These are phyloP conservation scores for Eupithecia vulgata DNA, from an alignment of 2,888 invertebrate species.

Conservation along the genomic window DNA sequence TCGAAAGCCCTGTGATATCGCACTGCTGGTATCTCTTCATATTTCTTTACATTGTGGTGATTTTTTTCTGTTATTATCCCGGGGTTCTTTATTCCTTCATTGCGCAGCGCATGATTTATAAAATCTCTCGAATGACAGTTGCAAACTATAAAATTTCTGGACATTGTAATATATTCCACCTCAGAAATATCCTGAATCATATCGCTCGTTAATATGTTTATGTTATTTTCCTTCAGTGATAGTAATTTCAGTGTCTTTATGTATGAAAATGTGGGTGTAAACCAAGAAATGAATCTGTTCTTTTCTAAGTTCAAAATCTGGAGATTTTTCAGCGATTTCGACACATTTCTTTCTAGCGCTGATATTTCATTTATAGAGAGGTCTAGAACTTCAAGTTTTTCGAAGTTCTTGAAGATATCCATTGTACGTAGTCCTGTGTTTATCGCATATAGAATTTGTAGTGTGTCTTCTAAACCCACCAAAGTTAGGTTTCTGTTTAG, in stretches of 20 bases:
- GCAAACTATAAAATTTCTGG: constrained; percentile 85
- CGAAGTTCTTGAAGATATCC: constrained; percentile 64
- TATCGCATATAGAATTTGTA: constrained; percentile 76
- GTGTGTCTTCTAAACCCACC: constrained; percentile 66
- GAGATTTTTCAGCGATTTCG: constrained; percentile 65
- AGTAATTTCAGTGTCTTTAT: constrained; percentile 73
- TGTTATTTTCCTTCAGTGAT: constrained; percentile 79
- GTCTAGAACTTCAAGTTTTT: constrained; percentile 74
- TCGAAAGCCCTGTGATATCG: constrained; percentile 54
- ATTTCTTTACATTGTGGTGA: neutral
- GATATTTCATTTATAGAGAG: constrained; percentile 80
- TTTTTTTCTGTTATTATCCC: constrained; percentile 8
- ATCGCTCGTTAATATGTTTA: constrained; percentile 81
- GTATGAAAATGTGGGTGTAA: constrained; percentile 61
- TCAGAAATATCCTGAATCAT: constrained; percentile 83
- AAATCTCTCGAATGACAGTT: constrained; percentile 83
- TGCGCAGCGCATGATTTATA: constrained; percentile 64
- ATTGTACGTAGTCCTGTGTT: constrained; percentile 68
- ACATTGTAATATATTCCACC: constrained; percentile 77
- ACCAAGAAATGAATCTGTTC: constrained; percentile 85
- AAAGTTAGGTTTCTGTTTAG: constrained; percentile 62
- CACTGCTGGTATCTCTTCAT: neutral
- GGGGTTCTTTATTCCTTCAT: constrained; percentile 42
- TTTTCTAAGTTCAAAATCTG: constrained; percentile 78
- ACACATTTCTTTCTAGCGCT: constrained; percentile 54